phyloP scores from a whole-genome alignment of 2,797 vertebrate species.

The Columba guinea region DNA sequence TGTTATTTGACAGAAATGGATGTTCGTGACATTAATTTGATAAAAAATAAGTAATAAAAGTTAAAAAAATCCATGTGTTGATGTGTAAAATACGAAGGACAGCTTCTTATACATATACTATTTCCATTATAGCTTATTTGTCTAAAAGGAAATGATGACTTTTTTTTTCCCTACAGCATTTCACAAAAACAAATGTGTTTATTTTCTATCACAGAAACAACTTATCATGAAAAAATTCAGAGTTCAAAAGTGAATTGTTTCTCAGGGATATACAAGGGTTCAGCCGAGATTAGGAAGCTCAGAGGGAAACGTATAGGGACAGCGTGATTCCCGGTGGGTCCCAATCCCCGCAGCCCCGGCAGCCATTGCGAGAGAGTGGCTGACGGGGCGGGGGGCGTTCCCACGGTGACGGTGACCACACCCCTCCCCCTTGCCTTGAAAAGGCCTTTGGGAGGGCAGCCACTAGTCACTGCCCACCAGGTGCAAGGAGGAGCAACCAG shows the following conservation, averaged over 20 bases:
- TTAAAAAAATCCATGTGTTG: background rate
- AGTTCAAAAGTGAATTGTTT: conserved; percentile 64
- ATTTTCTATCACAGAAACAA: conserved; percentile 59
- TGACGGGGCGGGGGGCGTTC: too few species aligned
- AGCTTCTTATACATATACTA: background rate
- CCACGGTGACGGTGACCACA: too few species aligned
- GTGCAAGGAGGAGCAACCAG: too few species aligned
- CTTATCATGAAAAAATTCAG: conserved; percentile 44
- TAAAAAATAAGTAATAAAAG: background rate
- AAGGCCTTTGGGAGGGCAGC: too few species aligned
- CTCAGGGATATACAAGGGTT: conserved; percentile 34
- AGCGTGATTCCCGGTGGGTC: too few species aligned
- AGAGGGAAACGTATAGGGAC: too few species aligned
- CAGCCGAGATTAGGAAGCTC: too few species aligned
- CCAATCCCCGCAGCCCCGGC: too few species aligned
- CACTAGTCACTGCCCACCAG: too few species aligned
- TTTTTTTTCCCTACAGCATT: background rate
- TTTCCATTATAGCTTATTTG: conserved; percentile 5
- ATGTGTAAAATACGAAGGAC: background rate
- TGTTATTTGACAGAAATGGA: background rate
- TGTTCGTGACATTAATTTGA: background rate
- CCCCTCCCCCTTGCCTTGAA: too few species aligned
- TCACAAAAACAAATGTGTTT: conserved; percentile 57
- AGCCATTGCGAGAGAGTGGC: too few species aligned
- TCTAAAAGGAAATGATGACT: background rate